Percentiles rank a stretch among this genome's conserved stretches.
phyloP scores from a whole-genome alignment of 2,113 vertebrate genomes.

The Forbesichthys agassizii region DNA sequence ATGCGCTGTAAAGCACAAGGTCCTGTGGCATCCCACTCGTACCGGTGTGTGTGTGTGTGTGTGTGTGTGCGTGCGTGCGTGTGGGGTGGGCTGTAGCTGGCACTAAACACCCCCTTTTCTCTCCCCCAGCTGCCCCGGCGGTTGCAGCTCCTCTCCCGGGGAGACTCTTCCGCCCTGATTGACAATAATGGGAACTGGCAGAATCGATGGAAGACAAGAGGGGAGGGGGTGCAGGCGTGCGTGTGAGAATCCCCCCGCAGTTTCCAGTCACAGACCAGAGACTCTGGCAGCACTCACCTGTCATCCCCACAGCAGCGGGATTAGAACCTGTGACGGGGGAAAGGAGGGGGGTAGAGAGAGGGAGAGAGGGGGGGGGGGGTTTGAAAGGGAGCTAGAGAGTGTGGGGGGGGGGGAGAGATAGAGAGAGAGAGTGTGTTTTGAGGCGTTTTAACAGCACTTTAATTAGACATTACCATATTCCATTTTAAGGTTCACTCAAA shows the following conservation, averaged over 20 bases:
- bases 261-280: constrained; percentile 69
- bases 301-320: constrained; percentile 64
- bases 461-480: too few relatives aligned
- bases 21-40: constrained; percentile 58
- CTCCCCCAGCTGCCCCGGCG: constrained; percentile 46
- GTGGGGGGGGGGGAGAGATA: not conserved
- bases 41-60: too few relatives aligned
- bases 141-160: constrained; percentile 44
- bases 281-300: constrained; percentile 69
- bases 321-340: constrained; percentile 59
- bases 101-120: constrained; percentile 16
- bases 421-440: too few relatives aligned
- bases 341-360: constrained; percentile 49
- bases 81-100: constrained; percentile 26
- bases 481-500: too few relatives aligned
- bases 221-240: constrained; percentile 36
- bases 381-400: too few relatives aligned
- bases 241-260: constrained; percentile 62
- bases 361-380: constrained; percentile 19
- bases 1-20: constrained; percentile 14
- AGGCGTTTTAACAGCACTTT: too few relatives aligned
- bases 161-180: constrained; percentile 69
- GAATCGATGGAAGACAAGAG: constrained; percentile 76
- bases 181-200: constrained; percentile 81
- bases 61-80: not conserved